Conservation (phyloP, 2,888 invertebrate species). For the Lasioglossum lativentre region DNA sequence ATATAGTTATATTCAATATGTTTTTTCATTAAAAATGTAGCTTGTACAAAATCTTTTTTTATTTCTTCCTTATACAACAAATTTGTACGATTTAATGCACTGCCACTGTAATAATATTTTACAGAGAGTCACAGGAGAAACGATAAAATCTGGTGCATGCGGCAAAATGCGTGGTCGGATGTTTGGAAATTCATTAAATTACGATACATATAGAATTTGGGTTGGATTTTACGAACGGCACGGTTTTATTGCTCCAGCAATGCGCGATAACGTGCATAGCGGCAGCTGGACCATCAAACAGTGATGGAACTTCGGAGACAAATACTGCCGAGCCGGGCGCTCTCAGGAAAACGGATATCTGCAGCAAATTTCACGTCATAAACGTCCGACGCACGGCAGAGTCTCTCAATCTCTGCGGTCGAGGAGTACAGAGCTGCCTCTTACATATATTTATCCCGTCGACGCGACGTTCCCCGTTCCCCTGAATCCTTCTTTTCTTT, state of each 20-base stretch:
- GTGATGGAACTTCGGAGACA: constrained; percentile 24
- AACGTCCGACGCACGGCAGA: constrained; percentile 41
- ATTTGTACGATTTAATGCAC: not conserved
- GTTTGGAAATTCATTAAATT: not conserved
- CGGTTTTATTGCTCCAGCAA: constrained; percentile 25
- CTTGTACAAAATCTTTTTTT: not conserved
- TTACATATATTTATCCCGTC: constrained; percentile 42
- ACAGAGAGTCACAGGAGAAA: not conserved
- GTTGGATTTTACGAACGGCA: not conserved
- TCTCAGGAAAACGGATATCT: constrained; percentile 48
- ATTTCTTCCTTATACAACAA: not conserved
- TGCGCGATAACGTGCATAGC: constrained; percentile 4
- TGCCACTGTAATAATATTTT: not conserved
- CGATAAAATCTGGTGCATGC: not conserved
- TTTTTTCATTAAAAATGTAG: no score
- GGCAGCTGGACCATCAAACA: not conserved
- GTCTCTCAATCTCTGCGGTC: constrained; percentile 31
- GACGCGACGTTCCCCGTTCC: not conserved
- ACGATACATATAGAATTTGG: not conserved
- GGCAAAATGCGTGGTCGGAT: not conserved
- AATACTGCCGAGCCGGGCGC: not conserved
- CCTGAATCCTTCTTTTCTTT: not conserved
- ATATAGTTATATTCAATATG: no score
- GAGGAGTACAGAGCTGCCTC: not conserved
- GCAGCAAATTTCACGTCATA: constrained; percentile 56